Conservation (phyloP, 1,140 invertebrate genomes). For the Wiebesia pumilae region DNA sequence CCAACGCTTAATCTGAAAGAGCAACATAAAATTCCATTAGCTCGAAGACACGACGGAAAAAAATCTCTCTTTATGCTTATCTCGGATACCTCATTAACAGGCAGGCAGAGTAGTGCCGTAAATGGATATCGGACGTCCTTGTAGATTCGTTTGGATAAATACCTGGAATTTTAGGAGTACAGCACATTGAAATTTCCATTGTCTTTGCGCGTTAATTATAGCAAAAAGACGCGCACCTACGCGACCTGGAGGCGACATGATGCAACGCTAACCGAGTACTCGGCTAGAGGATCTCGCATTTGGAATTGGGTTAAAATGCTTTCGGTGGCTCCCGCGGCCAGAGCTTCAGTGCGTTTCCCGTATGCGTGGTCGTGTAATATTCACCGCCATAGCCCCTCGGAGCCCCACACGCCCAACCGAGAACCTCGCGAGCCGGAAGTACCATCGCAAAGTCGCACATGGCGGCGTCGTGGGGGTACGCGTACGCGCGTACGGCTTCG, state of each 20-base stretch:
- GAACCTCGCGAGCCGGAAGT: slow-evolving; percentile 25
- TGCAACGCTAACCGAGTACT: too few species aligned
- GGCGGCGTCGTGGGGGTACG: background rate
- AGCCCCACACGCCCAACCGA: background rate
- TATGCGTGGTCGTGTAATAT: background rate
- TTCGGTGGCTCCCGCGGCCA: background rate
- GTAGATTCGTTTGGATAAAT: background rate
- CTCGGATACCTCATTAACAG: background rate
- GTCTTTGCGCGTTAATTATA: background rate
- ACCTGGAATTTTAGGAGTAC: background rate
- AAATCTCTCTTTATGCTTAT: background rate
- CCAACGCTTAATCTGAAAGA: slow-evolving; percentile 1
- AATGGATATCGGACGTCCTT: background rate
- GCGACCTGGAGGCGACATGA: too few species aligned
- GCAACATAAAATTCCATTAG: background rate
- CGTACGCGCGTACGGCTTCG: slow-evolving; percentile 27
- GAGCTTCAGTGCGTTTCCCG: background rate
- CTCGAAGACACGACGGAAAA: background rate
- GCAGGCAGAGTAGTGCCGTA: background rate
- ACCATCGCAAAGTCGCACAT: background rate
- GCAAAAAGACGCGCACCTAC: too few species aligned
- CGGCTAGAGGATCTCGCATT: background rate
- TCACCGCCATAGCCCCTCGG: background rate
- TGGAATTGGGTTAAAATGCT: background rate
- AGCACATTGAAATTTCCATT: background rate